Base-by-base conservation (phyloP, 2,113 vertebrate genomes). In the Oryzias woworae region DNA sequence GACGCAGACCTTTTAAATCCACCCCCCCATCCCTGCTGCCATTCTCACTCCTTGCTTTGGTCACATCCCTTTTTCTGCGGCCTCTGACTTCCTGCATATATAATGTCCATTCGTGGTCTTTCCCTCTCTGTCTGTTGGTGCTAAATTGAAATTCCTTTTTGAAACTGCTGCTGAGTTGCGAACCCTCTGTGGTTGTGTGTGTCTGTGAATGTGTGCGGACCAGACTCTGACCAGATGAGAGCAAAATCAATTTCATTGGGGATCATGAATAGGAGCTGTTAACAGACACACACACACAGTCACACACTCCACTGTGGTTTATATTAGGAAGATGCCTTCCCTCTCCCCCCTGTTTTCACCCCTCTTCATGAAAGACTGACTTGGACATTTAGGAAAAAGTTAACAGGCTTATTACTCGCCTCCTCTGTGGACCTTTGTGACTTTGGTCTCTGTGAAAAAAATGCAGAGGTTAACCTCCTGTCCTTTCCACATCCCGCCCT, bases 171-270 rank as follows among this genome's bases (percentile, higher is more conserved):
- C 44, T 49, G 16, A 57, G 54, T 63, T 70, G 53, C 60, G 62
- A 66, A 23, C 58, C 23, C n/a, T 53, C 36, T 59, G 46, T 42
- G 36, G 36, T 42, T 16, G 63, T 47, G 15, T 49, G 52, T 10
- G 5, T 26, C 16, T 16, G 53, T 16, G 28, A 14, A 28, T 12
- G 26, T 14, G 45, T 3, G 5, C 17, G 31, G 14, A 18, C 46
- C 20, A 49, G 6, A 48, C 50, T 72, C 50, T 75, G 55, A 73
- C 56, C 59, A 69, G 62, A 82, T 84, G 73, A 84, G 60, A 57
- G 59, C 66, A 66, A 86, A 79, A 74, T 84, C 74, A 74, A 84
- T 87, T 82, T 78, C 64, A 83, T 83, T 84, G 78, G 43, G 59
- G 62, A 78, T 71, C 66, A 66, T 54, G 66, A 82, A 69, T 74